Percentiles rank a stretch among this genome's conserved stretches.
phyloP scores from a whole-genome alignment of 2,113 vertebrate species.

The Salvelinus namaycush region DNA sequence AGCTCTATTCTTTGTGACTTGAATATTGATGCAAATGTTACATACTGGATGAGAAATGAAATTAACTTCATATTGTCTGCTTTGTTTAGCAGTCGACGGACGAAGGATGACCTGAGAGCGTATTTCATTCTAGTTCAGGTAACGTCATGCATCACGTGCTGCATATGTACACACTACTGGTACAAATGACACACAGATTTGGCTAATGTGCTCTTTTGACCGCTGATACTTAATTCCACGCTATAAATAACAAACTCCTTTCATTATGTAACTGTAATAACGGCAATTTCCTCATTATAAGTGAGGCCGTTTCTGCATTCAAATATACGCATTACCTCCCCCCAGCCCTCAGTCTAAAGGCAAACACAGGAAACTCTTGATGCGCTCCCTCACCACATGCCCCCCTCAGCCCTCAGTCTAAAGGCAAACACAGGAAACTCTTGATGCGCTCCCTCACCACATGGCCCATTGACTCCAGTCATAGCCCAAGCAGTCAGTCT shows the following conservation, averaged over 20 bases:
- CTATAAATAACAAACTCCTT: slow-evolving; percentile 23
- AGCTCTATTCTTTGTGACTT: neutral
- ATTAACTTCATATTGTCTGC: neutral
- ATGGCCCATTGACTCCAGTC: slow-evolving; percentile 53
- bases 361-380: slow-evolving; percentile 35
- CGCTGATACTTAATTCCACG: slow-evolving; percentile 9
- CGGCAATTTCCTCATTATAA: slow-evolving; percentile 32
- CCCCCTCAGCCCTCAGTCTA: slow-evolving; percentile 15
- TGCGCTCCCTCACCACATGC: slow-evolving; percentile 46
- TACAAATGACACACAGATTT: neutral
- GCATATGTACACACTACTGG: slow-evolving; percentile 11
- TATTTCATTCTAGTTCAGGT: slow-evolving; percentile 92
- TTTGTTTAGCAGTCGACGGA: slow-evolving; percentile 79
- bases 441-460: slow-evolving; percentile 43
- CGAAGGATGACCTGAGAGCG: slow-evolving; percentile 93
- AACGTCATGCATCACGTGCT: neutral
- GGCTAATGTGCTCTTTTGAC: neutral
- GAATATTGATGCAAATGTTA: neutral
- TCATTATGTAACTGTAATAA: slow-evolving; percentile 22
- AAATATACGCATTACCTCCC: slow-evolving; percentile 9
- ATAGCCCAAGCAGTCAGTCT: slow-evolving; percentile 23
- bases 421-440: slow-evolving; percentile 38
- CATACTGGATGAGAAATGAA: neutral
- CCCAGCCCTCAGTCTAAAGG: neutral
- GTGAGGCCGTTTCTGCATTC: slow-evolving; percentile 16